Conservation (phyloP, 2,113 vertebrate species). For the Laticauda colubrina region DNA sequence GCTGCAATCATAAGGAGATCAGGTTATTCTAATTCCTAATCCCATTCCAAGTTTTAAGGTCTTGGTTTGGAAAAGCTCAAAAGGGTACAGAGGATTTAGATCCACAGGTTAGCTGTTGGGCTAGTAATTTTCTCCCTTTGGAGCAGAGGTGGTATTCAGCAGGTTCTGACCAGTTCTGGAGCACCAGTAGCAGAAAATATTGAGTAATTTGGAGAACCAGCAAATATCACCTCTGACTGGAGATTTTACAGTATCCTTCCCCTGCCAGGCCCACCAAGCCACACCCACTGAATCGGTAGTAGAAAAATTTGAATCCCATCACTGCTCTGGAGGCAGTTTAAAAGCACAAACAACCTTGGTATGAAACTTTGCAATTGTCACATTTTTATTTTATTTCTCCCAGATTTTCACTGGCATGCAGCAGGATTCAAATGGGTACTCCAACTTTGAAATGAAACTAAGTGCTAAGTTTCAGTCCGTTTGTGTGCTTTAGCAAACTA, state of each 20-base stretch:
- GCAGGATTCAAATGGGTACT: neutral
- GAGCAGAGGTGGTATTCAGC: neutral
- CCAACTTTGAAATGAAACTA: neutral
- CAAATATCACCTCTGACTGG: too few relatives aligned
- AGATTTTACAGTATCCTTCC: too few relatives aligned
- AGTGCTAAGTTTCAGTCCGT: neutral
- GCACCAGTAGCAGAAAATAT: too few relatives aligned
- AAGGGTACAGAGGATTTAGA: neutral
- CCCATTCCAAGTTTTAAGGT: neutral
- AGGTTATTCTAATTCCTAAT: neutral
- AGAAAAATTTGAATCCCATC: too few relatives aligned
- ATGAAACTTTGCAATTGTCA: neutral
- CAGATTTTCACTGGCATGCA: neutral
- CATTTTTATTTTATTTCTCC: neutral
- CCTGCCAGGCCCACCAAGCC: too few relatives aligned
- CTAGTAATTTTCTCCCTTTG: neutral
- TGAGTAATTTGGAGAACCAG: too few relatives aligned
- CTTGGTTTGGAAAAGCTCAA: neutral
- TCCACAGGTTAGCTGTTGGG: neutral
- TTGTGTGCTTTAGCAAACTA: conserved; percentile 1
- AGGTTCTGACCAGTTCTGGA: too few relatives aligned
- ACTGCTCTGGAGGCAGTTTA: neutral
- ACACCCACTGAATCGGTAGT: too few relatives aligned
- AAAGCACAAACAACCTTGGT: neutral
- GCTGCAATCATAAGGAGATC: neutral